Evolutionary conservation across 2,888 invertebrate species (phyloP), one percentile per base, ranked within the genome.

Genomic region (Monochamus alternatus): DNA sequence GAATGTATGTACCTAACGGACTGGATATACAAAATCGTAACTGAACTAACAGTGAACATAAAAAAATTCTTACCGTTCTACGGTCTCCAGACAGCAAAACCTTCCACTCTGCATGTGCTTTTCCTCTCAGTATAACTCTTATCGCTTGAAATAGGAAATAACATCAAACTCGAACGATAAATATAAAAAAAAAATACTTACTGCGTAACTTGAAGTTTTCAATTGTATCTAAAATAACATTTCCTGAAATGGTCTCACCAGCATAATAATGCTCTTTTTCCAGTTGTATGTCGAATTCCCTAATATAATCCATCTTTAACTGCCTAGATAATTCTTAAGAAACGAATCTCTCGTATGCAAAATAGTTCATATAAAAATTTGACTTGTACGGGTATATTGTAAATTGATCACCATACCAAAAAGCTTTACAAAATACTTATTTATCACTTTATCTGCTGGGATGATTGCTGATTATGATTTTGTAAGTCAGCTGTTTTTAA

Each of bases 71-170:
- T 74, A 95, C 93, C 60, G 93, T 94, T 79, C 94, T 88, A 81
- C 94, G 87, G 85, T 95, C 95, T 0, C 95, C 95, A 38, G 93
- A 93, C 63, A 94, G 91, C 79, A 94, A 90, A 55, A 95, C 93
- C 88, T 94, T 94, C 94, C 94, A 94, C 87, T 95, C 94, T 0
- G 93, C 94, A 83, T 95, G 94, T 1, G 93, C 94, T 87, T 94
- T 94, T 1, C 95, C 95, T 63, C 94, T 89, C 73, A 95, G 88
- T 60, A 93, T 91, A n/a, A 94, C 92, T 65, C 94, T 91, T 78
- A 95, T 91, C 66, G 92, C 93, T 93, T 72, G 38, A 71, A 80
- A 78, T 74, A 71, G 71, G 66, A 74, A 43, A 22, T 44, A 7
- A 10, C 32, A 14, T 60, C 51, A 77, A 38, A 38, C 68, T 14